Evolutionary conservation across 2,888 invertebrate species (phyloP).

Genomic region (Muschampia staudingeri): DNA sequence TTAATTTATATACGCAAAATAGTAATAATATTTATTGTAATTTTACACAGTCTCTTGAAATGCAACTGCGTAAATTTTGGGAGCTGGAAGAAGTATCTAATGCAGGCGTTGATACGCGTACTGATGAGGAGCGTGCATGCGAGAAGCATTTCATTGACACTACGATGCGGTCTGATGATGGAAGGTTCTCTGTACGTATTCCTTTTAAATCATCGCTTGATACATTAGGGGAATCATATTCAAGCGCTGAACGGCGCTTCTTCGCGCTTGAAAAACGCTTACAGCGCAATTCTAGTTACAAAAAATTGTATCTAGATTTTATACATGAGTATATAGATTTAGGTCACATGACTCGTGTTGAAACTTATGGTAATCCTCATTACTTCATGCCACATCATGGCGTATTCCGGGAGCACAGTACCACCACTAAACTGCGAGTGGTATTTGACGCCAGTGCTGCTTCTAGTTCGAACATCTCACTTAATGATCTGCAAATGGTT

Average conservation of each 20-base stretch:
- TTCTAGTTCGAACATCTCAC: background rate
- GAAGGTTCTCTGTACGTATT: constrained; percentile 51
- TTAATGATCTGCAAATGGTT: background rate
- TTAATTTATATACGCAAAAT: constrained; percentile 3
- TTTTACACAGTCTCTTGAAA: constrained; percentile 23
- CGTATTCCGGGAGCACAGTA: constrained; percentile 8
- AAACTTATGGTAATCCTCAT: background rate
- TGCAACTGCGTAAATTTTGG: background rate
- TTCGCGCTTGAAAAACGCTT: constrained; percentile 12
- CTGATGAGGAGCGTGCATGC: constrained; percentile 40
- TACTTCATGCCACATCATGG: constrained; percentile 4
- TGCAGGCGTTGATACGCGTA: constrained; percentile 16
- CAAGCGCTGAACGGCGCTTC: constrained; percentile 2
- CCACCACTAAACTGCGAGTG: constrained; percentile 9
- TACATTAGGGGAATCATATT: constrained; percentile 1
- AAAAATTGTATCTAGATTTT: background rate
- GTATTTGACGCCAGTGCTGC: constrained; percentile 3
- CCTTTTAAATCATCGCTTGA: constrained; percentile 46
- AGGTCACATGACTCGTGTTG: background rate
- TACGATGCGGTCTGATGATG: constrained; percentile 45
- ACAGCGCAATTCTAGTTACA: constrained; percentile 19
- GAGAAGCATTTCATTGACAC: constrained; percentile 42
- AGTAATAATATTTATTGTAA: constrained; percentile 9
- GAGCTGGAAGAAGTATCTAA: constrained; percentile 18
- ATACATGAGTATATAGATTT: constrained; percentile 8